Evolutionary conservation across 1,140 invertebrate species (phyloP).

Genomic region (Ridgeia piscesae): DNA sequence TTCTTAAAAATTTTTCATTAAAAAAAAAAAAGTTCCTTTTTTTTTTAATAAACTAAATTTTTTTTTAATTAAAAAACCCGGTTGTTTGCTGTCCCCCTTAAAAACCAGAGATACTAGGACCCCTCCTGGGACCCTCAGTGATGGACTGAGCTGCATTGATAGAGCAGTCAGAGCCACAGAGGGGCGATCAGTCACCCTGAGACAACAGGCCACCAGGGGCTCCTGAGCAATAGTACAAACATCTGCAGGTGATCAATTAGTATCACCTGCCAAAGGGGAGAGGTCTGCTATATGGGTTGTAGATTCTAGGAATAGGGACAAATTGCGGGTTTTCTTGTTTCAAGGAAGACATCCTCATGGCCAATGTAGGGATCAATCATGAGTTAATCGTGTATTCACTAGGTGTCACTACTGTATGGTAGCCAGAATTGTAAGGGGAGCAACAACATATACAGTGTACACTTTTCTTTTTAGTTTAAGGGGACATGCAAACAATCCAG

Average conservation of each 20-base stretch:
- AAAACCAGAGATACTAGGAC: not conserved
- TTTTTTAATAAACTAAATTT: no score
- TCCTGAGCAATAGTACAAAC: not conserved
- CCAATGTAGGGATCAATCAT: not conserved
- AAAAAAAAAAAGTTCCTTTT: no score
- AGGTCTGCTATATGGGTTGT: not conserved
- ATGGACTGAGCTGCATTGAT: not conserved
- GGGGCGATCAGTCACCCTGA: not conserved
- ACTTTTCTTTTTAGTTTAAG: not conserved
- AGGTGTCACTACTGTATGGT: not conserved
- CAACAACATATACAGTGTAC: no score
- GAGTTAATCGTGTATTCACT: not conserved
- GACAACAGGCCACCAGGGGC: not conserved
- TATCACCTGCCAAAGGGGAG: not conserved
- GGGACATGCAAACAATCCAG: not conserved
- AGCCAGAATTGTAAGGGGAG: not conserved
- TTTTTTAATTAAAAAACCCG: no score
- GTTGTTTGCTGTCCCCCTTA: no score
- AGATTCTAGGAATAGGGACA: not conserved
- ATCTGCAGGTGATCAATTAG: not conserved
- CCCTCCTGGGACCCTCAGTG: not conserved
- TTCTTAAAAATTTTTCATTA: no score
- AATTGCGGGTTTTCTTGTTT: not conserved
- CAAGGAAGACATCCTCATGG: not conserved
- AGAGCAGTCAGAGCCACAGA: not conserved